These are phyloP conservation scores for Labeo catla DNA, from an alignment of 2,113 vertebrate species.

Conservation along the genomic window DNA sequence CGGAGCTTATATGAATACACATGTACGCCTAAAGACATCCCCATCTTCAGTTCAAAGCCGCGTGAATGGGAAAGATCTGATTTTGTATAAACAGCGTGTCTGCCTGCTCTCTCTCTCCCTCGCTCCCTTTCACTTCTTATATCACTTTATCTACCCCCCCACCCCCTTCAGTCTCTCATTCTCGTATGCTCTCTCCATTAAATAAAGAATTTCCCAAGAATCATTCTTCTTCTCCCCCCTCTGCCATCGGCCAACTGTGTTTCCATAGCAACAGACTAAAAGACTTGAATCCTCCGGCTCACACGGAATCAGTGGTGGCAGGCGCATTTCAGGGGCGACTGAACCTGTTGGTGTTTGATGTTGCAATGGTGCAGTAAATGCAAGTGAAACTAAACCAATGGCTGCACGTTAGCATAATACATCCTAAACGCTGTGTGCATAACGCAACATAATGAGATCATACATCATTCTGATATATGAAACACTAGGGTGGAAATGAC, in stretches of 20 bases:
- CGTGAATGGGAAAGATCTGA: constrained; percentile 8
- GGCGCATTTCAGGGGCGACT: constrained; percentile 34
- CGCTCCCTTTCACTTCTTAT: neutral
- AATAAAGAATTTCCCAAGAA: constrained; percentile 44
- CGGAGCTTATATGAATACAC: constrained; percentile 5
- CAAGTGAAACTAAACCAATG: neutral
- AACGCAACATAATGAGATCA: neutral
- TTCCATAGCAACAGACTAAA: constrained; percentile 57
- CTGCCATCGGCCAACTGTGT: constrained; percentile 36
- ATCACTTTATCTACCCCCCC: constrained; percentile 21
- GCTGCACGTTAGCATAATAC: neutral
- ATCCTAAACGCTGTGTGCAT: neutral
- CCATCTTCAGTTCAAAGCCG: constrained; percentile 8
- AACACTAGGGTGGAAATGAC: constrained; percentile 21
- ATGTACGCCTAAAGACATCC: constrained; percentile 23
- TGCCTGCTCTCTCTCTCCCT: neutral
- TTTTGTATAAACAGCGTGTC: constrained; percentile 12
- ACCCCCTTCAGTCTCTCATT: constrained; percentile 5
- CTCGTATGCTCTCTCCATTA: constrained; percentile 41
- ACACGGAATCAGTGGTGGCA: constrained; percentile 46
- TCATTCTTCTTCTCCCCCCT: constrained; percentile 34
- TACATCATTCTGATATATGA: constrained; percentile 23
- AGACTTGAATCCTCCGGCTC: constrained; percentile 39
- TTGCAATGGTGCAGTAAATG: constrained; percentile 9
- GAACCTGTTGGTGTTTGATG: constrained; percentile 36